These are phyloP conservation scores for Montipora capitata DNA, from an alignment of 92 coral and sea anemone species.

Conservation along the genomic window DNA sequence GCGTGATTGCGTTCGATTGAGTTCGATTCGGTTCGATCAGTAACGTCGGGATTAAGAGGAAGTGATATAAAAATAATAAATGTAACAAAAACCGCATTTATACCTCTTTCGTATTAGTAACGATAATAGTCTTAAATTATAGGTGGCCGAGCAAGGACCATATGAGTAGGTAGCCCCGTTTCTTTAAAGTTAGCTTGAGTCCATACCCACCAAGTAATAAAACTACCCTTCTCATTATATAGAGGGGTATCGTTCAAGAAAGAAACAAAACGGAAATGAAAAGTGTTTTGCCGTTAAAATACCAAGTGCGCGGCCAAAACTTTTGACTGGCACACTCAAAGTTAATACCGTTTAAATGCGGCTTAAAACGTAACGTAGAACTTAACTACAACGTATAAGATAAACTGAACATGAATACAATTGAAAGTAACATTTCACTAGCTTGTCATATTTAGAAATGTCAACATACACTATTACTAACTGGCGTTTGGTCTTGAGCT, in stretches of 20 bases:
- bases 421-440: conserved; percentile 9
- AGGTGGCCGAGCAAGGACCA: conserved; percentile 1
- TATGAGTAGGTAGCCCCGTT: conserved; percentile 7
- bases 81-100: conserved; percentile 17
- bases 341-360: conserved; percentile 17
- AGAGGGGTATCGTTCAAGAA: too few relatives aligned
- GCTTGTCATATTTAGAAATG: conserved; percentile 11
- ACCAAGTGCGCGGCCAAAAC: not conserved
- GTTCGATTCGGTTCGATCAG: too few relatives aligned
- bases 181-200: not conserved
- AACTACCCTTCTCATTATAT: too few relatives aligned
- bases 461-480: not conserved
- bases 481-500: too few relatives aligned
- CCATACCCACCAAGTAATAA: not conserved
- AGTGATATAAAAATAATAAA: not conserved
- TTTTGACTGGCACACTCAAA: conserved; percentile 11
- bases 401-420: not conserved
- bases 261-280: too few relatives aligned
- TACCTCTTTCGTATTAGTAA: conserved; percentile 8
- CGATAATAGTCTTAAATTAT: not conserved
- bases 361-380: conserved; percentile 19
- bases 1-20: not conserved
- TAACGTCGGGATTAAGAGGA: not conserved
- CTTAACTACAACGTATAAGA: conserved; percentile 3
- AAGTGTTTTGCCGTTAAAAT: not conserved